A percentile compares a stretch with the other conserved stretches of the same genome.
These are phyloP conservation scores for Emydura subglobosa DNA, from an alignment of 2,113 vertebrate genomes.

Conservation along the genomic window DNA sequence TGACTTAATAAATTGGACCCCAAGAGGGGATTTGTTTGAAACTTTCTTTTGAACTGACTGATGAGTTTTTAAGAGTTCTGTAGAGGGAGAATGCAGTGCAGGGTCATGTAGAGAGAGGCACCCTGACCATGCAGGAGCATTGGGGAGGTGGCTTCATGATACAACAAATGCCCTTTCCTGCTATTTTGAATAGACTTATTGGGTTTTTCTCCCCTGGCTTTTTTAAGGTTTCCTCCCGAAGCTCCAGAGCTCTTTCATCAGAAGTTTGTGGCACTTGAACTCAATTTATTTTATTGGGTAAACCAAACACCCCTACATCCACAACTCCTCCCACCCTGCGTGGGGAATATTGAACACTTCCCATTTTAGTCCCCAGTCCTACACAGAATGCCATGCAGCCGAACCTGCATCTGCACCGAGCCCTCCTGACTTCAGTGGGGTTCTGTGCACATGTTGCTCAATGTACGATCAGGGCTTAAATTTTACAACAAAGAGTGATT, in stretches of 20 bases:
- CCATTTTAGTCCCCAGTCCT: neutral
- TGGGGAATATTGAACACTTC: neutral
- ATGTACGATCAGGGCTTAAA: neutral
- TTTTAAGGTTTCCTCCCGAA: neutral
- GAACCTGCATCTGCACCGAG: neutral
- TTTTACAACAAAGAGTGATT: neutral
- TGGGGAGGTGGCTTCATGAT: neutral
- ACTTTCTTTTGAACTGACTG: neutral
- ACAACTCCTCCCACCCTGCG: neutral
- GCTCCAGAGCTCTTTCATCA: neutral
- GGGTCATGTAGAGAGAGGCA: neutral
- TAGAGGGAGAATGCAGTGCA: neutral
- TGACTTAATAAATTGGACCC: neutral
- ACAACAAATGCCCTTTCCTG: neutral
- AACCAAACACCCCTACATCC: neutral
- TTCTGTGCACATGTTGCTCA: neutral
- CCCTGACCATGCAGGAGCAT: neutral
- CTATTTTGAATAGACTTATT: neutral
- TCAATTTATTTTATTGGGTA: neutral
- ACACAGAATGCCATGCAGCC: neutral
- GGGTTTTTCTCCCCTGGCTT: neutral
- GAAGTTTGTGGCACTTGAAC: neutral
- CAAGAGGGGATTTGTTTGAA: neutral
- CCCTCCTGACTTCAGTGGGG: neutral
- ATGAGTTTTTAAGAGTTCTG: neutral